These are phyloP conservation scores for Synergus itoensis DNA, from an alignment of 2,888 invertebrate species.

Conservation along the genomic window DNA sequence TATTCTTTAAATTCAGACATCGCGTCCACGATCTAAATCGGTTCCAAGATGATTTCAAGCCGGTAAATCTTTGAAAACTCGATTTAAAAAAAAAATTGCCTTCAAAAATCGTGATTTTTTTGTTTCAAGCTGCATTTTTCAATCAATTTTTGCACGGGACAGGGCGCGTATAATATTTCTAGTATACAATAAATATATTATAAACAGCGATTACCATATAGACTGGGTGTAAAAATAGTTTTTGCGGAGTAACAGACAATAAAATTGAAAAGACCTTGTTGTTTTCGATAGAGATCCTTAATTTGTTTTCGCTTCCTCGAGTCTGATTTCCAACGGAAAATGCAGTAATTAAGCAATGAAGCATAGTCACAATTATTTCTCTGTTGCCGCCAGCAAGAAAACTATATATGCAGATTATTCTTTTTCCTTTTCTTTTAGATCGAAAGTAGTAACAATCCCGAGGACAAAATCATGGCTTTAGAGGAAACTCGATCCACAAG, in stretches of 20 bases:
- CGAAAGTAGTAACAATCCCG: constrained; percentile 35
- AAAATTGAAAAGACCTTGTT: constrained; percentile 21
- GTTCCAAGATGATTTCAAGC: too few species aligned
- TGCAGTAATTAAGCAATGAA: constrained; percentile 31
- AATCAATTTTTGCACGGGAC: too few species aligned
- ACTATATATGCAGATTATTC: constrained; percentile 38
- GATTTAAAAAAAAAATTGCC: too few species aligned
- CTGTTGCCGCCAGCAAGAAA: constrained; percentile 40
- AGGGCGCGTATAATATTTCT: too few species aligned
- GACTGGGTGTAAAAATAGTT: too few species aligned
- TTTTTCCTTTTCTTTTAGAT: constrained; percentile 33
- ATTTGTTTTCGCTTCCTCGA: constrained; percentile 21
- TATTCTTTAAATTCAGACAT: too few species aligned
- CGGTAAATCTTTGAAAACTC: too few species aligned
- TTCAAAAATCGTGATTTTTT: too few species aligned
- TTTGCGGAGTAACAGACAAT: not conserved
- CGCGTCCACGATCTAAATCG: too few species aligned
- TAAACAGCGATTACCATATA: too few species aligned
- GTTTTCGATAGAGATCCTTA: constrained; percentile 9
- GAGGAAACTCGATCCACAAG: constrained; percentile 24
- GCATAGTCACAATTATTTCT: constrained; percentile 39
- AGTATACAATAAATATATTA: too few species aligned
- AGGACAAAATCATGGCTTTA: constrained; percentile 33
- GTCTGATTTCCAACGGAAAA: constrained; percentile 37
- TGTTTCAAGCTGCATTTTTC: too few species aligned